Percentiles rank a stretch among this genome's conserved stretches.
Evolutionary conservation across 2,888 invertebrate genomes (phyloP).

Genomic region (Meteorus colon): DNA sequence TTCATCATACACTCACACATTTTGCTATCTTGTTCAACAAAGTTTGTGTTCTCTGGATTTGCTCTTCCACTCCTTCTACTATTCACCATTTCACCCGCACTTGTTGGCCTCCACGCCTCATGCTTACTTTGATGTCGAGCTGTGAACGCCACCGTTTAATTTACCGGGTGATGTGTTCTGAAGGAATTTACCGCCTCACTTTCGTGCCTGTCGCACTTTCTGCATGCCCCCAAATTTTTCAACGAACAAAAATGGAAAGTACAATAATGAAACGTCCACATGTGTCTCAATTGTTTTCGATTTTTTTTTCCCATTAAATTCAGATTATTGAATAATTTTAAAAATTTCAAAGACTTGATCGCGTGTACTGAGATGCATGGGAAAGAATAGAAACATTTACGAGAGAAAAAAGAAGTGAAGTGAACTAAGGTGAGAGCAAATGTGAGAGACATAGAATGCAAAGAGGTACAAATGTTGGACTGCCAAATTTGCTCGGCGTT

Average conservation of each 20-base stretch:
- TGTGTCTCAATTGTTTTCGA: neutral
- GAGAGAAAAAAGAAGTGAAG: neutral
- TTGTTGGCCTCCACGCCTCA: conserved; percentile 37
- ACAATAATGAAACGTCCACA: neutral
- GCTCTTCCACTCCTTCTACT: conserved; percentile 46
- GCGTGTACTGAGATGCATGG: too few species aligned
- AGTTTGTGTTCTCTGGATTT: conserved; percentile 44
- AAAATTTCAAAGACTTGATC: neutral
- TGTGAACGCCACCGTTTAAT: conserved; percentile 68
- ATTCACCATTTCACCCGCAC: conserved; percentile 34
- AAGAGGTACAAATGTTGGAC: neutral
- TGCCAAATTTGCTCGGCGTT: neutral
- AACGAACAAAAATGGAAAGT: conserved; percentile 29
- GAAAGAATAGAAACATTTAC: too few species aligned
- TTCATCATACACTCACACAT: conserved; percentile 40
- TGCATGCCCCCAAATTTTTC: conserved; percentile 19
- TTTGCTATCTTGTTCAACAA: conserved; percentile 23
- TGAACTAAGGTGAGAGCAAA: neutral
- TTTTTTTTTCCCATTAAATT: neutral
- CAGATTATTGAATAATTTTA: neutral
- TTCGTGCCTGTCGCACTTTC: conserved; percentile 52
- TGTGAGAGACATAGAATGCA: neutral
- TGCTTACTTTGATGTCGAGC: conserved; percentile 66
- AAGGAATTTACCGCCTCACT: conserved; percentile 60
- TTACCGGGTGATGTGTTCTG: conserved; percentile 68